Evolutionary conservation across 2,888 invertebrate species (phyloP), one percentile per base, ranked within the genome.

Genomic region (Crematogaster levior): DNA sequence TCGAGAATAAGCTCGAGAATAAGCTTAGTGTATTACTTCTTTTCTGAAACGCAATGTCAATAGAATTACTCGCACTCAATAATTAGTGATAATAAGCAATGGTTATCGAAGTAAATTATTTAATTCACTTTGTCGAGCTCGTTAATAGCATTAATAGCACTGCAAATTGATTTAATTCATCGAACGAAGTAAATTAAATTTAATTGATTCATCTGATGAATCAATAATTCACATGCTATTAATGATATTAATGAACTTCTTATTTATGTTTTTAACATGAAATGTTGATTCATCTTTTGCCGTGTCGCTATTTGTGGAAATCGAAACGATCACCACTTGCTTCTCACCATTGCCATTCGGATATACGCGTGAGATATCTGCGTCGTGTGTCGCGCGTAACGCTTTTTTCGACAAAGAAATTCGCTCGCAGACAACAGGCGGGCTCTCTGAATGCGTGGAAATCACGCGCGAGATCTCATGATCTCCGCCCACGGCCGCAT

Each of bases 381-480:
- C 65, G 37, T 21, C 18, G 43, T 21, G 72, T 73, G 34, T 56
- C 43, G 15, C 40, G 56, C 40, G 56, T 58, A 70, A 70, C 68
- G 72, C 46, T 43, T 60, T 75, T 46, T 46, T 43, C 73, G 53
- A 34, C 37, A 10, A 56, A 60, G 61, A 81, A 81, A 21, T 83
- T 87, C 77, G 83, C 85, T 46, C 73, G 46, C 34, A 40, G 65
- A 65, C 34, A 74, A 48, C 73, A 81, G 77, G 53, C 51, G 61
- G 61, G 51, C 46, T 53, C 86, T 46, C 56, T 88, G 84, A 89
- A 90, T 90, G 89, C 92, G 90, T 92, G 92, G 92, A 92, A 92
- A 91, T 82, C 83, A 73, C 81, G 86, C 81, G 84, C 81, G 84
- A 90, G 88, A 92, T 93, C 91, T 91, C 92, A 93, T 91, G 90